Evolutionary conservation across 1,140 invertebrate species (phyloP).

Genomic region (Colletes gigas): DNA sequence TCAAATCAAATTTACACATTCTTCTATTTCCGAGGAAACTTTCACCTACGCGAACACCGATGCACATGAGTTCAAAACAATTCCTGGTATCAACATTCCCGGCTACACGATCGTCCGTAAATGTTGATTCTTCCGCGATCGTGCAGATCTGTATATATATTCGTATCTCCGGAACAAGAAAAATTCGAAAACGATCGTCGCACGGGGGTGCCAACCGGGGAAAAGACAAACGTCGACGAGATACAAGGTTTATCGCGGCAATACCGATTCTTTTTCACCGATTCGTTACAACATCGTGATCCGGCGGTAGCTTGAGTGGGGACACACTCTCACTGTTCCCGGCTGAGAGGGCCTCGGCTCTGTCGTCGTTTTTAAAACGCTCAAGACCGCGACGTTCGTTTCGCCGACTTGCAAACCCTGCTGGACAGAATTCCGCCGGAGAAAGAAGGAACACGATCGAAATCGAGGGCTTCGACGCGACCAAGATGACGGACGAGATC

Average conservation of each 20-base stretch:
- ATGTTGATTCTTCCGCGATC: too few relatives aligned
- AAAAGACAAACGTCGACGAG: too few relatives aligned
- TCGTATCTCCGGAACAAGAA: not conserved
- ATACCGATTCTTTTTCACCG: not conserved
- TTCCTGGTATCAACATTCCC: not conserved
- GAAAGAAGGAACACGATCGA: not conserved
- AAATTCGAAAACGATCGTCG: not conserved
- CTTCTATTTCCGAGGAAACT: not conserved
- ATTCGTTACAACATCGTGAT: slow-evolving; percentile 44
- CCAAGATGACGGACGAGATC: slow-evolving; percentile 28
- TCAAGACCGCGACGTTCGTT: slow-evolving; percentile 20
- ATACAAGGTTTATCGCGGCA: not conserved
- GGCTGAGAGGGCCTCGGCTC: slow-evolving; percentile 4
- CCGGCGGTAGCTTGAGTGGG: slow-evolving; percentile 69
- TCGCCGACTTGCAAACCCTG: not conserved
- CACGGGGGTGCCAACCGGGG: too few relatives aligned
- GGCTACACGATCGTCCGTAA: too few relatives aligned
- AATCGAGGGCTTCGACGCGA: not conserved
- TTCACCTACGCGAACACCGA: not conserved
- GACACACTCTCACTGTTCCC: slow-evolving; percentile 68
- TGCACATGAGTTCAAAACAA: not conserved
- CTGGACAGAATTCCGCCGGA: too few relatives aligned
- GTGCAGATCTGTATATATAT: too few relatives aligned
- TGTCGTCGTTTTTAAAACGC: slow-evolving; percentile 9
- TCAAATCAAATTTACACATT: not conserved